Evolutionary conservation across 2,113 vertebrate genomes (phyloP), one percentile per base, ranked within the genome.

Genomic region (Cyanoliseus patagonus): DNA sequence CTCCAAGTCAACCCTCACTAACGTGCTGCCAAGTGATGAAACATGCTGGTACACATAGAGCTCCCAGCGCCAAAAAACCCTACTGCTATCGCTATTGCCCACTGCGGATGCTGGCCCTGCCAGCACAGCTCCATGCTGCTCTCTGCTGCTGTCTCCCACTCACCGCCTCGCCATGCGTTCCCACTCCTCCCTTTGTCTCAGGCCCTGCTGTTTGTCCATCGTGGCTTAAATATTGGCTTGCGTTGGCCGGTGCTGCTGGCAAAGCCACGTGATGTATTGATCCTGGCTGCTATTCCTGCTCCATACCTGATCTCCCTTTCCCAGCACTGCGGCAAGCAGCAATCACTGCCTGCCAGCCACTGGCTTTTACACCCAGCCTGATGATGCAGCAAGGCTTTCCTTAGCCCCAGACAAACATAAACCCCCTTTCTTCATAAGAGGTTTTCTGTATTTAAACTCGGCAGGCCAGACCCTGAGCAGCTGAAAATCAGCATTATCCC

Each of bases 81-180:
- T 0, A 3, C 46, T 2, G 79, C 7, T 31, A 9, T 1, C 1
- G 62, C 59, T 14, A 4, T 0, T 55, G 75, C 41, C 37, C 55
- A 13, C 39, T 17, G 33, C 91, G 41, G 81, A 59, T 76, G 57
- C 84, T 6, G 72, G 78, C 42, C 72, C 66, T 6, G 44, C 49
- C 97, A 97, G 94, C 95, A 18, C 73, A 11, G 97, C 98, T 98
- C 98, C 97, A 95, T 96, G 97, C 98, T 98, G 98, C 98, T 98
- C 98, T 84, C 98, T 98, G 76, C 98, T 97, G 97, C 97, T 97
- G 97, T 82, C 91, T 97, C 93, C 90, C 51, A 3, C 70, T 91
- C 92, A 64, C 31, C 92, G 81, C 49, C 86, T 77, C 39, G 3
- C 10, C 72, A 2, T 3, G 3, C 63, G 37, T 22, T 19, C 57